These are phyloP conservation scores for Micrasema minimum DNA, from an alignment of 1,140 invertebrate species.

Conservation along the genomic window DNA sequence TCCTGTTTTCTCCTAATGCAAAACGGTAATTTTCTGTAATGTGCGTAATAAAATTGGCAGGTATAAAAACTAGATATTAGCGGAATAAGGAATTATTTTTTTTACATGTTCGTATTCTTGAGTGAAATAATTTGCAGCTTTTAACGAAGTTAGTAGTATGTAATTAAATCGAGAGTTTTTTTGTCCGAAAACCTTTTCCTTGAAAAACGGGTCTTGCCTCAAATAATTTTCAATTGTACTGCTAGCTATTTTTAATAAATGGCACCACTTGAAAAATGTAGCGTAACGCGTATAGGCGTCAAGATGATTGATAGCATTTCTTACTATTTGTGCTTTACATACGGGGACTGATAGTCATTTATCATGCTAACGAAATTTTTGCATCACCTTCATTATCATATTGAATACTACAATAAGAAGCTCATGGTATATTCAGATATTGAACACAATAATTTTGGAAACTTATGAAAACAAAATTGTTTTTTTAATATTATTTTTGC, in stretches of 20 bases:
- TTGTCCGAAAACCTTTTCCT: neutral
- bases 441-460: too few species aligned
- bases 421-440: slow-evolving; percentile 1
- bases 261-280: neutral
- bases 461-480: too few species aligned
- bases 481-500: too few species aligned
- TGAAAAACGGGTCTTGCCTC: neutral
- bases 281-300: slow-evolving; percentile 24
- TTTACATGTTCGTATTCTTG: too few species aligned
- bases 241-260: slow-evolving; percentile 19
- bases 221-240: slow-evolving; percentile 19
- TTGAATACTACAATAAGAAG: slow-evolving; percentile 8
- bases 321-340: slow-evolving; percentile 7
- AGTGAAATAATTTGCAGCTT: too few species aligned
- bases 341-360: slow-evolving; percentile 20
- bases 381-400: slow-evolving; percentile 31
- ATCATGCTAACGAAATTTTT: slow-evolving; percentile 24
- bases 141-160: too few species aligned
- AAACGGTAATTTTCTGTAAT: too few species aligned
- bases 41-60: too few species aligned
- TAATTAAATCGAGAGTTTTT: too few species aligned
- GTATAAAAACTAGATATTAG: too few species aligned
- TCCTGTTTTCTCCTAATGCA: too few species aligned
- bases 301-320: slow-evolving; percentile 22
- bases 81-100: too few species aligned